These are phyloP conservation scores for Heterochromis multidens DNA, from an alignment of 2,113 vertebrate genomes.

Conservation along the genomic window DNA sequence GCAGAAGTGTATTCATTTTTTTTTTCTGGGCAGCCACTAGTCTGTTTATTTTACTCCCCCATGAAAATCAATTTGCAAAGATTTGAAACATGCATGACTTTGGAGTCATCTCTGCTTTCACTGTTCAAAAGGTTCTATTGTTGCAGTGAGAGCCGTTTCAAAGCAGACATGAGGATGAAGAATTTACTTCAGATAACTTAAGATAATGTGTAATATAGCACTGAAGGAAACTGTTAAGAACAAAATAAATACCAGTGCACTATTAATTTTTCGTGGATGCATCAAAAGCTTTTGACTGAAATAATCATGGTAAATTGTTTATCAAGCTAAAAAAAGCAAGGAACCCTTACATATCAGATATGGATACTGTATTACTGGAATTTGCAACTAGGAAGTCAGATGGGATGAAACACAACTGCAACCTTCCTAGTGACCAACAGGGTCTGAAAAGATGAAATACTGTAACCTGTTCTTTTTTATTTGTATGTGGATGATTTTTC, in stretches of 20 bases:
- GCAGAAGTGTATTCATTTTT: neutral
- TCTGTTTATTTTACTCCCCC: neutral
- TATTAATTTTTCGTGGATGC: neutral
- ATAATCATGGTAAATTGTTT: neutral
- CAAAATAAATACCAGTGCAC: neutral
- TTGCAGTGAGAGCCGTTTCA: neutral
- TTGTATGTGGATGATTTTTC: neutral
- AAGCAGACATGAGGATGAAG: neutral
- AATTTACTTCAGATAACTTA: neutral
- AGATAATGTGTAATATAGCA: neutral
- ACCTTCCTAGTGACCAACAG: neutral
- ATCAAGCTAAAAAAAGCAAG: neutral
- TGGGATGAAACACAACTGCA: neutral
- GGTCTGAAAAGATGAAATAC: neutral
- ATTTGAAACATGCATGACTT: neutral
- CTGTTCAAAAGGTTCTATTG: neutral
- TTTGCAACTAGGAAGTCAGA: neutral
- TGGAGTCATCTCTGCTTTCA: neutral
- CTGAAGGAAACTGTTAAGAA: neutral
- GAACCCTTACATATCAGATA: neutral
- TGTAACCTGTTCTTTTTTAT: neutral
- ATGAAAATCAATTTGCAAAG: neutral
- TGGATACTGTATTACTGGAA: neutral
- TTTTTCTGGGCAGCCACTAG: neutral
- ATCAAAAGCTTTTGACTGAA: neutral